Percentiles rank a stretch among this genome's conserved stretches.
These are phyloP conservation scores for Theretra japonica DNA, from an alignment of 2,888 invertebrate genomes.

Conservation along the genomic window DNA sequence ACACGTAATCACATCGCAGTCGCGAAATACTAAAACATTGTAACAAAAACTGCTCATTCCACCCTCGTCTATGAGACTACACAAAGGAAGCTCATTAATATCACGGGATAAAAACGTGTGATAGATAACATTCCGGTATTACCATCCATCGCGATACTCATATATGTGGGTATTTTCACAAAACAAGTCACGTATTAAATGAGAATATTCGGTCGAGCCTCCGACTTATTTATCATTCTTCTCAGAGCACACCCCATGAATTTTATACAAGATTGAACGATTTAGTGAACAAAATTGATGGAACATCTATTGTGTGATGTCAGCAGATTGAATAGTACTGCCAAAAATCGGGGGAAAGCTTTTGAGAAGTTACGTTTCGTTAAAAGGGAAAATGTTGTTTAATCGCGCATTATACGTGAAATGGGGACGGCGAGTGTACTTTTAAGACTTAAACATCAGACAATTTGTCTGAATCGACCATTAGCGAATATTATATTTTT, in stretches of 20 bases:
- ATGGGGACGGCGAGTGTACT: background rate
- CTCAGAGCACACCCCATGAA: slow-evolving; percentile 82
- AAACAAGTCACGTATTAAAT: slow-evolving; percentile 85
- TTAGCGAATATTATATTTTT: too few species aligned
- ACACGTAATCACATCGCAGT: slow-evolving; percentile 19
- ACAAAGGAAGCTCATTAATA: slow-evolving; percentile 53
- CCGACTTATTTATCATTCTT: slow-evolving; percentile 84
- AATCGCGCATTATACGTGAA: slow-evolving; percentile 27
- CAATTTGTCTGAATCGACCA: background rate
- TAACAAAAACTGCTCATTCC: slow-evolving; percentile 26
- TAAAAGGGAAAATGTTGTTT: slow-evolving; percentile 25
- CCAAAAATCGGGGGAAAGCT: slow-evolving; percentile 41
- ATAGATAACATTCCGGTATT: slow-evolving; percentile 72
- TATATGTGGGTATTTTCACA: slow-evolving; percentile 76
- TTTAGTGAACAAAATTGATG: slow-evolving; percentile 83
- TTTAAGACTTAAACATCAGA: slow-evolving; percentile 2
- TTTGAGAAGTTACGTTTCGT: slow-evolving; percentile 20
- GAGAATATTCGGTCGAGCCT: slow-evolving; percentile 84
- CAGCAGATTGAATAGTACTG: slow-evolving; percentile 68
- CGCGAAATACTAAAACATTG: slow-evolving; percentile 7
- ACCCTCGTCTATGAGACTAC: background rate
- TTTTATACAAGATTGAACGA: slow-evolving; percentile 85
- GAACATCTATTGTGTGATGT: slow-evolving; percentile 80
- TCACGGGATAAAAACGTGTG: slow-evolving; percentile 67
- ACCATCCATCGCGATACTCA: slow-evolving; percentile 74